Evolutionary conservation across 2,113 vertebrate genomes (phyloP).

Genomic region (Chaenocephalus aceratus): DNA sequence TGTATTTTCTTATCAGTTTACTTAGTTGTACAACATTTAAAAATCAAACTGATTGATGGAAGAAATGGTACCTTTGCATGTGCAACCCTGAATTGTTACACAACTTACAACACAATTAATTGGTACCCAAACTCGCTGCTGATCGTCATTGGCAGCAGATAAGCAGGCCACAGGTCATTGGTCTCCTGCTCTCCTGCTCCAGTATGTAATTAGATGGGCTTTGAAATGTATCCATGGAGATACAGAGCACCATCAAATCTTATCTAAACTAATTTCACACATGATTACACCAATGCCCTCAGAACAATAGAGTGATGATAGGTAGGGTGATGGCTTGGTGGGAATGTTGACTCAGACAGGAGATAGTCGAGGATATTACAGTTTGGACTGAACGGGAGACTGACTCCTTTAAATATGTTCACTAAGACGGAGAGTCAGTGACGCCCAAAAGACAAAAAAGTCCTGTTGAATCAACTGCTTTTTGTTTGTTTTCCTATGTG

Average conservation of each 20-base stretch:
- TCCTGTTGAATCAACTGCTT: no score
- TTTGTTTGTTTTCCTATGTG: background rate
- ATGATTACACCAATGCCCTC: slow-evolving; percentile 54
- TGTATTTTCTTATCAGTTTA: background rate
- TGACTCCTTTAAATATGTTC: background rate
- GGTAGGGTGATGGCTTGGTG: slow-evolving; percentile 20
- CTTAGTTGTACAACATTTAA: background rate
- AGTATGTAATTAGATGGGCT: slow-evolving; percentile 44
- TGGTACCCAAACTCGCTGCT: background rate
- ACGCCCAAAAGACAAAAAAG: background rate
- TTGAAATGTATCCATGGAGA: slow-evolving; percentile 45
- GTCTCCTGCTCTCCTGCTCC: slow-evolving; percentile 25
- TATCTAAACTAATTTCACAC: slow-evolving; percentile 71
- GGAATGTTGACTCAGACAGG: background rate
- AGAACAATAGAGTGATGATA: slow-evolving; percentile 36
- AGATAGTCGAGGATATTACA: background rate
- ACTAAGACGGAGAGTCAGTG: background rate
- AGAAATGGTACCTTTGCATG: no score
- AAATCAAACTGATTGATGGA: background rate
- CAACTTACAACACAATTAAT: background rate
- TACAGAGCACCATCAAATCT: slow-evolving; percentile 42
- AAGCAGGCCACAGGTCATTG: slow-evolving; percentile 31
- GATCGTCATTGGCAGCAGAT: slow-evolving; percentile 39
- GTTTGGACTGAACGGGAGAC: background rate
- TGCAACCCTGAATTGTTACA: background rate